Evolutionary conservation across 1,140 invertebrate species (phyloP).

Genomic region (Teleopsis dalmanni): DNA sequence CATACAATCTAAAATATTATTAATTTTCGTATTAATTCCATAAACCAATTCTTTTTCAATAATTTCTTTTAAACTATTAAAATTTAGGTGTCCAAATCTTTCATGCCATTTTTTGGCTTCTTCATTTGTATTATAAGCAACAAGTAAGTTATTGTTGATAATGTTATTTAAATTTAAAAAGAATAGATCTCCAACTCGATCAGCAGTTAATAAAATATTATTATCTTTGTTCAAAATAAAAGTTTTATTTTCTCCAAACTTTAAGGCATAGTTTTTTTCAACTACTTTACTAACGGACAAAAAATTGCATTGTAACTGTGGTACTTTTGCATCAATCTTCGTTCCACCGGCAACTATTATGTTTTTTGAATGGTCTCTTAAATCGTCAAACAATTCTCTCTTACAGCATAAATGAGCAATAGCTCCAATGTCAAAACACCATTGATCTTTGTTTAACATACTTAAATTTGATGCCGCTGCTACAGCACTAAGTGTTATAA

Average conservation of each 20-base stretch:
- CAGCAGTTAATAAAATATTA: too few relatives aligned
- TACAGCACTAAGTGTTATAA: too few relatives aligned
- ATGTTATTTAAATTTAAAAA: background rate
- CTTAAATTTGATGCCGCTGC: background rate
- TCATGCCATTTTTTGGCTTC: background rate
- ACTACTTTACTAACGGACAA: background rate
- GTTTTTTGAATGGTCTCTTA: background rate
- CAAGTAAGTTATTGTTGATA: background rate
- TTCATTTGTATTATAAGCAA: background rate
- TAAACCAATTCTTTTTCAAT: background rate
- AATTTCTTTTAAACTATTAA: background rate
- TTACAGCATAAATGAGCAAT: slow-evolving; percentile 1
- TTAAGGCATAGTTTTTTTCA: too few relatives aligned
- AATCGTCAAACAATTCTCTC: background rate
- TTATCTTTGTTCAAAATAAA: too few relatives aligned
- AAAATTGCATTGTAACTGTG: slow-evolving; percentile 1
- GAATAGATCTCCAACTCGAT: too few relatives aligned
- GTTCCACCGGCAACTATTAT: background rate
- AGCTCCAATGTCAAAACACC: background rate
- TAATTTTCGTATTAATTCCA: background rate
- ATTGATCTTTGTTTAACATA: background rate
- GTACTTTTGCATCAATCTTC: background rate
- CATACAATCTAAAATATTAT: background rate
- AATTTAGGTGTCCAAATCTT: background rate
- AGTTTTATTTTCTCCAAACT: too few relatives aligned